A percentile compares a stretch with the other conserved stretches of the same genome.
These are phyloP conservation scores for Callitettix versicolor DNA, from an alignment of 1,140 invertebrate species.

Conservation along the genomic window DNA sequence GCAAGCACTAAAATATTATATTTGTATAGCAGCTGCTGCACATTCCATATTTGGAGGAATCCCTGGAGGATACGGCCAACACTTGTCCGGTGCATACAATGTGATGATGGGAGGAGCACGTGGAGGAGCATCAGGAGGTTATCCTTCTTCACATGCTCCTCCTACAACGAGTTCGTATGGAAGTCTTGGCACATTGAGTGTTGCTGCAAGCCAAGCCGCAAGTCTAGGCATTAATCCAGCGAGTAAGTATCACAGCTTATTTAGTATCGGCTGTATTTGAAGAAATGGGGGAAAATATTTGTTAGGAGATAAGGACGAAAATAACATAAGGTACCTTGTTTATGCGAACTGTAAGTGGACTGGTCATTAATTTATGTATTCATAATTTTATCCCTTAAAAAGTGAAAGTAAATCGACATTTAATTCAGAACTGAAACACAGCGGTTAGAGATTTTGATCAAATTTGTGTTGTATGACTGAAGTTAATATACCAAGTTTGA, in stretches of 20 bases:
- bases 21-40: neutral
- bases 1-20: no score
- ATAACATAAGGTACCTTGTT: no score
- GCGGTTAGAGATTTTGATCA: no score
- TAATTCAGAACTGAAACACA: no score
- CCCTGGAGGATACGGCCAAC: constrained; percentile 12
- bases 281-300: no score
- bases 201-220: constrained; percentile 68
- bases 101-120: constrained; percentile 5
- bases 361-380: no score
- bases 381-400: no score
- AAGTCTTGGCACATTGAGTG: constrained; percentile 46
- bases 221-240: constrained; percentile 44
- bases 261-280: neutral
- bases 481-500: no score
- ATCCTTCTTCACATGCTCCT: neutral
- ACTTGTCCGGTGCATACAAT: constrained; percentile 9
- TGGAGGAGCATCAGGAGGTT: neutral
- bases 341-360: no score
- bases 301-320: no score
- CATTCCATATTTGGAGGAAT: constrained; percentile 13
- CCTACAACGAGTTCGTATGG: constrained; percentile 20
- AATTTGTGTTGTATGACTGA: no score
- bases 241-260: constrained; percentile 26
- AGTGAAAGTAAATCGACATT: no score